Conservation (phyloP, 2,113 vertebrate species). For the Pseudopodoces humilis region DNA sequence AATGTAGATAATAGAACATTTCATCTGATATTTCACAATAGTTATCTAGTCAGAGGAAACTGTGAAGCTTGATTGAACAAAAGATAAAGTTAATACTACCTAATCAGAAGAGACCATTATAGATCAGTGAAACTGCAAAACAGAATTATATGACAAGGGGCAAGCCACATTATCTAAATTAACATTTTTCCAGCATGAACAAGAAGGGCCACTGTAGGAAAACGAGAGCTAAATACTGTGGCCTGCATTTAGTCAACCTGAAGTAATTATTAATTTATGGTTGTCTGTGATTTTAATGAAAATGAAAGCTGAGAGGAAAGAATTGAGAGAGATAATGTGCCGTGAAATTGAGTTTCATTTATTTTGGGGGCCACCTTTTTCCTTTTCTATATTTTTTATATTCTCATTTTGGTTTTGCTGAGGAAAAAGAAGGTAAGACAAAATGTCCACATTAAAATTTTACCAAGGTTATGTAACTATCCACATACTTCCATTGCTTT, state of each 20-base stretch:
- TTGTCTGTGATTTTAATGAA: slow-evolving; percentile 99
- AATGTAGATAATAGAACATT: slow-evolving; percentile 61
- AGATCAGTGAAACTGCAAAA: slow-evolving; percentile 95
- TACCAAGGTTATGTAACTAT: slow-evolving; percentile 62
- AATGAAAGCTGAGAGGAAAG: slow-evolving; percentile 99
- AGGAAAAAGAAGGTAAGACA: slow-evolving; percentile 64
- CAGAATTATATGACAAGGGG: slow-evolving; percentile 94
- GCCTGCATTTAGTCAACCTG: slow-evolving; percentile 98
- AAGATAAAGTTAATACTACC: slow-evolving; percentile 94
- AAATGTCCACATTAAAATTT: slow-evolving; percentile 66
- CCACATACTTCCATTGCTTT: slow-evolving; percentile 38
- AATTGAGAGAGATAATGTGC: slow-evolving; percentile 99
- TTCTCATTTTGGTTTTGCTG: slow-evolving; percentile 58
- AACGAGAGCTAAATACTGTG: slow-evolving; percentile 83
- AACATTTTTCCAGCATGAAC: slow-evolving; percentile 98
- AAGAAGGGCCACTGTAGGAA: slow-evolving; percentile 89
- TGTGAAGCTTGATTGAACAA: slow-evolving; percentile 88
- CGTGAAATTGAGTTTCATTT: slow-evolving; percentile 99
- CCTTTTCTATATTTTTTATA: slow-evolving; percentile 59
- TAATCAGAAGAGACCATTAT: slow-evolving; percentile 99
- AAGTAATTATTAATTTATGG: slow-evolving; percentile 99
- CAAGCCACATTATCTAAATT: slow-evolving; percentile 98
- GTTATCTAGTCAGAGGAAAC: slow-evolving; percentile 77
- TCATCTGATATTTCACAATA: slow-evolving; percentile 68
- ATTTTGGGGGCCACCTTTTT: slow-evolving; percentile 92